Evolutionary conservation across 2,888 invertebrate genomes (phyloP), one percentile per base, ranked within the genome.

Genomic region (Formica aserva): DNA sequence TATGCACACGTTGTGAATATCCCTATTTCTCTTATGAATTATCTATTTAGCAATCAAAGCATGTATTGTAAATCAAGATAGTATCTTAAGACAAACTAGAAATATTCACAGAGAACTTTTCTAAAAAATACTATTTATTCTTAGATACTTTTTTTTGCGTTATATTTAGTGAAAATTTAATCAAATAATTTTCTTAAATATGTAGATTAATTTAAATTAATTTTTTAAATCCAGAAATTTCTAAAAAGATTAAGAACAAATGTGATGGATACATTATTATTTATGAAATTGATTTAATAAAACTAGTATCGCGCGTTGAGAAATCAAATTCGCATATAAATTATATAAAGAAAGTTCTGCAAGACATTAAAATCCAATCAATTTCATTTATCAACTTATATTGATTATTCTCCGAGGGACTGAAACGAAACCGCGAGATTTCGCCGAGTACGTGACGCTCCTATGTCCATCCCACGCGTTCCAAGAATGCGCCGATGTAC

Each of bases 321-420:
- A 77, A 32, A 45, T 80, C 60, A 45, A 72, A 80, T 60, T 32
- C 18, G 6, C 6, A 52, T 41, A 57, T 72, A 72, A 72, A 72
- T 72, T 41, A 78, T 71, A 78, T 72, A 80, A 38, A 72, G 32
- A 72, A 60, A 72, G 45, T 80, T 72, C 26, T 15, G 45, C 29
- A 60, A 60, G 78, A 60, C 45, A 74, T 80, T 72, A 80, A 80
- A 80, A 72, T 60, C 78, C 60, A 74, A 80, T 78, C 78, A 60
- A 78, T 80, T 72, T 80, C 32, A 15, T 60, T 71, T 80, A 80
- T 80, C 60, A 60, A 78, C 35, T 80, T 78, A 69, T 78, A 78
- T 78, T 74, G 78, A 80, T 80, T 74, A 72, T 80, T 60, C 74
- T 72, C 78, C 15, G 15, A 60, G 78, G 45, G 48, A 35, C 22